These are phyloP conservation scores for Calycopis cecrops DNA, from an alignment of 1,140 invertebrate genomes.

Conservation along the genomic window DNA sequence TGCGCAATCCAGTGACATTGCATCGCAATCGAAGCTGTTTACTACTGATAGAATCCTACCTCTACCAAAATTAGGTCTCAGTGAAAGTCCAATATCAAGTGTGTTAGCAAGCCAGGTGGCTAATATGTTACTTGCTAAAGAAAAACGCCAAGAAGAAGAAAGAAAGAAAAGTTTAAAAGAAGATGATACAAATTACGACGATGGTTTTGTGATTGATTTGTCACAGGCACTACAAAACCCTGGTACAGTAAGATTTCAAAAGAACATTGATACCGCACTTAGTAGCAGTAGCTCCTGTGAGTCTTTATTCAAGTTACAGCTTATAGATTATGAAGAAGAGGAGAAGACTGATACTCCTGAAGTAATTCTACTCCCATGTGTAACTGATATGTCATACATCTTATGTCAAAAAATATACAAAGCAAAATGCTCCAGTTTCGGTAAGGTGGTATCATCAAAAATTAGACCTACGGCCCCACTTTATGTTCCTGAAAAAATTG, in stretches of 20 bases:
- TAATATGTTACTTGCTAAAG: slow-evolving; percentile 56
- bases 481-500: slow-evolving; percentile 37
- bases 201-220: slow-evolving; percentile 46
- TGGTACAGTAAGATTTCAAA: slow-evolving; percentile 6
- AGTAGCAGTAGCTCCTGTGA: slow-evolving; percentile 49
- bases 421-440: slow-evolving; percentile 50
- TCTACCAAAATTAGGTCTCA: slow-evolving; percentile 32
- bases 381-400: slow-evolving; percentile 50
- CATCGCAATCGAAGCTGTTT: background rate
- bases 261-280: slow-evolving; percentile 18
- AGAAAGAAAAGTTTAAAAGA: slow-evolving; percentile 35
- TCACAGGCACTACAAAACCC: slow-evolving; percentile 41
- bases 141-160: slow-evolving; percentile 39
- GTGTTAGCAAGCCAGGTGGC: slow-evolving; percentile 47
- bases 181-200: slow-evolving; percentile 30
- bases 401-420: slow-evolving; percentile 36
- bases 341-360: slow-evolving; percentile 20
- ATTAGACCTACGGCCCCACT: slow-evolving; percentile 37
- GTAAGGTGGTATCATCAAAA: slow-evolving; percentile 43
- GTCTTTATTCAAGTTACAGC: slow-evolving; percentile 40
- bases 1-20: background rate
- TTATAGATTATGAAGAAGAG: slow-evolving; percentile 31
- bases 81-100: slow-evolving; percentile 42
- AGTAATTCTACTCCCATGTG: slow-evolving; percentile 38
- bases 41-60: slow-evolving; percentile 25